Base-by-base conservation (phyloP, 1,140 invertebrate species). In the Anoplophora glabripennis region DNA sequence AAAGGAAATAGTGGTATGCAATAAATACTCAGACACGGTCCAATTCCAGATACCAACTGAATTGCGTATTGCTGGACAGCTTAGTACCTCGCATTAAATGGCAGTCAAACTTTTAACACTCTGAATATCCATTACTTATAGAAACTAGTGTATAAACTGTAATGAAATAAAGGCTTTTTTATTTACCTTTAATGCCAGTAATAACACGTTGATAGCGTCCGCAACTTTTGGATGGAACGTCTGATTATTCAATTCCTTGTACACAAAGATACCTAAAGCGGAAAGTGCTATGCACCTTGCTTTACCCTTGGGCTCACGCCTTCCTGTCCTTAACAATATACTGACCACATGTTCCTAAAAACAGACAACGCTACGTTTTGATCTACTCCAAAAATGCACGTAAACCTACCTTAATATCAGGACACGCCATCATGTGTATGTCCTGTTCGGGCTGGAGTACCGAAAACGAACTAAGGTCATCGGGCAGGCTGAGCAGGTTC, bases 251-350 rank as follows among this genome's bases (percentile, higher is more conserved):
- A 92, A 74, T 74, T 93, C 88, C 73, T 88, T 81, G 66, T 93
- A 90, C 18, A 92, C 77, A 78, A 89, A 94, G 70, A 94, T 89
- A 7, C 91, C 90, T 41, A 98, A 82, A 60, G 90, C 89, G 40
- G 90, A 93, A 2, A 98, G 79, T 14, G 93, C 92, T 60, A 96
- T 88, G 71, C 92, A 96, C 54, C 94, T 84, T 14, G 94, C 94
- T 67, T 90, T 83, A 34, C 90, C 92, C 40, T 90, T 89, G 55
- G 92, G 91, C 78, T 98, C 95, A 28, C 86, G 81, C 56, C 92
- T 89, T 47, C 92, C 94, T 68, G 89, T 88, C 69, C 89, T 85
- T 48, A 97, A 78, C 49, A 98, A 80, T 66, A 95, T 90, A 72
- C 88, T 89, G 37, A 96, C 80, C 55, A 96, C 87, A 72, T 92